Conservation (phyloP, 2,113 vertebrate genomes). For the Gobio gobio region DNA sequence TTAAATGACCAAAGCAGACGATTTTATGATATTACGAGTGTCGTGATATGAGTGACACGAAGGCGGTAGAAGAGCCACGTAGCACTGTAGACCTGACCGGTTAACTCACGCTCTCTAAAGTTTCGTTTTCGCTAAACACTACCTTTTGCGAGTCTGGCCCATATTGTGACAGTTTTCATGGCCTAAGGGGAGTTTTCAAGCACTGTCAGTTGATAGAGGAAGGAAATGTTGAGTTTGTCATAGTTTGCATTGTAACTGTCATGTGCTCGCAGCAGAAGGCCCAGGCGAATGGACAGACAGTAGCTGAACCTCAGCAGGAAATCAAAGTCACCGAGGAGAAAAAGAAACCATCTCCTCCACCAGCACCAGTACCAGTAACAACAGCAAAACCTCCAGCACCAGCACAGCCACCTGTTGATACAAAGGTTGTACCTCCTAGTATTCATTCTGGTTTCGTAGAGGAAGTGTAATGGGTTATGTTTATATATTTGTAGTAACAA, state of each 20-base stretch:
- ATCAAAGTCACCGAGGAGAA: conserved; percentile 72
- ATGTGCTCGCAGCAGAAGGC: conserved; percentile 60
- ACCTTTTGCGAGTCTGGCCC: not conserved
- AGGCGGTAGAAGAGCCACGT: conserved; percentile 8
- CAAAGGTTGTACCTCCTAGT: conserved; percentile 74
- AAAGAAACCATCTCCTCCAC: conserved; percentile 46
- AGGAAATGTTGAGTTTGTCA: not conserved
- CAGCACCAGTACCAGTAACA: not conserved
- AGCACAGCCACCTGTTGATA: conserved; percentile 61
- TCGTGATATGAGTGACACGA: not conserved
- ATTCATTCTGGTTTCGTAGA: not conserved
- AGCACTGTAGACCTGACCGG: not conserved
- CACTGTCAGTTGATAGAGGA: conserved; percentile 1
- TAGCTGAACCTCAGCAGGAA: conserved; percentile 78
- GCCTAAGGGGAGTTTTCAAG: not conserved
- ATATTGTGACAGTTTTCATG: not conserved
- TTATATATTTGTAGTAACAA: not conserved
- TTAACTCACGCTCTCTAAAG: conserved; percentile 1
- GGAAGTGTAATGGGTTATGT: not conserved
- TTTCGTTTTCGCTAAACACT: conserved; percentile 13
- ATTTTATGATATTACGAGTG: not conserved
- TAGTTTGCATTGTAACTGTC: not conserved
- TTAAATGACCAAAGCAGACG: not conserved
- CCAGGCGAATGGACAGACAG: conserved; percentile 87
- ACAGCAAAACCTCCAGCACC: not conserved